Base-by-base conservation (phyloP, 2,888 invertebrate species). In the Leucophenga montana region DNA sequence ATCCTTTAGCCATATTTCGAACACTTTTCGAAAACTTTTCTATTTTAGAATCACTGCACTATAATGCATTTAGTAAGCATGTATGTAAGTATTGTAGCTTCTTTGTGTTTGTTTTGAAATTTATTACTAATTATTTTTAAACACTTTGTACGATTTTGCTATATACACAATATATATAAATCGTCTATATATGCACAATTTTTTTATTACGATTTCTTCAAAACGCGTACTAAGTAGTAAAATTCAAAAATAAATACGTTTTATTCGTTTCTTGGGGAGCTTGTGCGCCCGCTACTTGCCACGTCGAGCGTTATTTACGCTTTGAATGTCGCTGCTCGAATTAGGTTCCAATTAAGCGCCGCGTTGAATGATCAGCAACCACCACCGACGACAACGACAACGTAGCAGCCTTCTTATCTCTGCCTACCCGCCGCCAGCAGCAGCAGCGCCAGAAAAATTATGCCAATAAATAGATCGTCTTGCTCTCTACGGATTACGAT, bases 271-370 rank as follows among this genome's bases (percentile, higher is more conserved):
- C 44, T 61, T 14, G 18, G 31, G 27, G 5, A 39, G 39, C 39
- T 39, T 50, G 22, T 56, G 11, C 71, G 78, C 68, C 67, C 74
- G 71, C 67, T 69, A 62, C 61, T 71, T 77, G 73, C 74, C 82
- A 66, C 79, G 75, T 66, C 78, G 77, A 78, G 73, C 77, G 77
- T 69, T 76, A 72, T 79, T 77, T 71, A 75, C 78, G 77, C 76
- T 81, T 83, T 83, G 75, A 86, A 82, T 75, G 78, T 78, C 68
- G 69, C 77, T 75, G 75, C 72, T 57, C 72, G 69, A 76, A 76
- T 76, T 79, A 71, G 73, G 73, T 75, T 82, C 78, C 77, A 82
- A 85, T 84, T 82, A 82, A 80, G 82, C 72, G 71, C 3, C 3
- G 39, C 39, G 39, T 39, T 39, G 11, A 39, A 39, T 39, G 39